Evolutionary conservation across 2,113 vertebrate species (phyloP).

Genomic region (human): GRCh38 chr14:71672001-71672500

Average conservation of each 20-base stretch:
- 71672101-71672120: background rate
- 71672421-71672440: constrained; percentile 98
- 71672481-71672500: constrained; percentile 95
- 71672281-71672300: background rate
- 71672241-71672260: background rate
- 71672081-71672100: background rate
- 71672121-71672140: constrained; percentile 15
- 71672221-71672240: background rate
- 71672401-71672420: constrained; percentile 97
- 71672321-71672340: background rate
- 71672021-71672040: background rate
- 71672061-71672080: background rate
- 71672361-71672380: constrained; percentile 96
- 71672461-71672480: constrained; percentile 96
- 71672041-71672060: background rate
- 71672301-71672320: background rate
- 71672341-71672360: constrained; percentile 93
- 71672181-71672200: background rate
- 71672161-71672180: background rate
- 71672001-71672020: background rate
- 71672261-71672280: background rate
- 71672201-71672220: background rate
- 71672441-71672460: constrained; percentile 97
- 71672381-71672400: constrained; percentile 95
- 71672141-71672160: constrained; percentile 9